Base-by-base conservation (phyloP, 2,888 invertebrate genomes). In the Spilosoma lubricipeda region DNA sequence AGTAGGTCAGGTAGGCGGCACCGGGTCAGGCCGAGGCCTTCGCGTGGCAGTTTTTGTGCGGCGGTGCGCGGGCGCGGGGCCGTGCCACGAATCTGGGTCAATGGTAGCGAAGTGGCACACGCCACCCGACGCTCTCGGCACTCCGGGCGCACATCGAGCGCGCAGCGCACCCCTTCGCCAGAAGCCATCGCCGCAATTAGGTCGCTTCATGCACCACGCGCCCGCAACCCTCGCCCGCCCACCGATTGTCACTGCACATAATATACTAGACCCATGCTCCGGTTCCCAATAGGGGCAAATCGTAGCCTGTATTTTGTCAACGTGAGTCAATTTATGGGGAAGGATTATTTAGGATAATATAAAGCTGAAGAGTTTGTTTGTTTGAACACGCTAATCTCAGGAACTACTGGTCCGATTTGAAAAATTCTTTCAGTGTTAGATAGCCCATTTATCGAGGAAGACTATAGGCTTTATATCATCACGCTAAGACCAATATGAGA, bases 1-100 rank as follows among this genome's bases (percentile, higher is more conserved):
- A 89, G 90, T 91, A 89, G 91, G 91, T 91, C 90, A 89, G 86
- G 81, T 82, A 82, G 86, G 84, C 85, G 84, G 82, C 82, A 76
- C 76, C 85, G 84, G 90, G 86, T 88, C 89, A 87, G 82, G 85
- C 81, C 85, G 85, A 83, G 85, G 87, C 87, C 87, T 85, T 81
- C 81, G 81, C 83, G 86, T 82, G 86, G 82, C 85, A 82, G 81
- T 83, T 82, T 83, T 81, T 85, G 87, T 86, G 84, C 79, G 77
- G 85, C 30, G 82, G 85, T 81, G 87, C 87, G 87, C 84, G 85
- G 84, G 84, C 86, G 87, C 87, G 86, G 84, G 78, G 84, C 80
- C 77, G 82, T 71, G 65, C 42, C 27, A 70, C 63, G 68, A 70
- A 89, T 87, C 89, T 90, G 82, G 90, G 90, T 90, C 90, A 90